Conservation (phyloP, 2,797 vertebrate genomes). For the Luscinia megarhynchos region DNA sequence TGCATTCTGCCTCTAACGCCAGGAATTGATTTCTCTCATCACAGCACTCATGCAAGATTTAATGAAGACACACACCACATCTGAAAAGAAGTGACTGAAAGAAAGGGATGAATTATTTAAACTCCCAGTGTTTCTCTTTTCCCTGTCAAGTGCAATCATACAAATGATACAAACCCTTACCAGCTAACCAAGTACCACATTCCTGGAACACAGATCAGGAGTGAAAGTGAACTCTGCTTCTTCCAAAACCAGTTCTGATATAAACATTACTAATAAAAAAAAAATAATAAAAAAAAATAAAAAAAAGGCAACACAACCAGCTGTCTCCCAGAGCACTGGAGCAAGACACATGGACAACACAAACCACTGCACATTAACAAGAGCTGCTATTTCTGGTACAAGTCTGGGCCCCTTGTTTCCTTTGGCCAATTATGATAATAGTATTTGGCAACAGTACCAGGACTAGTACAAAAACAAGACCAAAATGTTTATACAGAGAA, state of each 20-base stretch:
- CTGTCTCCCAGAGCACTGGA: not conserved
- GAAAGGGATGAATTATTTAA: slow-evolving; percentile 41
- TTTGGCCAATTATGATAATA: not conserved
- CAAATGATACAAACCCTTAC: not conserved
- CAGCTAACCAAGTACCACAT: not conserved
- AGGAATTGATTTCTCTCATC: slow-evolving; percentile 3
- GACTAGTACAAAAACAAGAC: slow-evolving; percentile 26
- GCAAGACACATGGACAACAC: not conserved
- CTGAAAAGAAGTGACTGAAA: slow-evolving; percentile 24
- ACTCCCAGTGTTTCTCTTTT: not conserved
- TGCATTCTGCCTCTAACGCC: not conserved
- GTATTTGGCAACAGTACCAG: slow-evolving; percentile 11
- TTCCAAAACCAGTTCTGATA: not conserved
- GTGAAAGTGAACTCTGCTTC: not conserved
- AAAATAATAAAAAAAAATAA: not conserved
- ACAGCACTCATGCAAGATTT: not conserved
- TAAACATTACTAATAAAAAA: not conserved
- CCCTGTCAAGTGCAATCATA: not conserved
- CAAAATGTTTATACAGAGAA: not conserved
- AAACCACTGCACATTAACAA: not conserved
- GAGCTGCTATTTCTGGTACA: slow-evolving; percentile 33
- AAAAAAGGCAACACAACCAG: not conserved
- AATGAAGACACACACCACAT: not conserved
- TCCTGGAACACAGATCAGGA: not conserved
- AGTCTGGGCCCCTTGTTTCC: not conserved